Base-by-base conservation (phyloP, 2,797 vertebrate species). In the Enteromius viviparus region DNA sequence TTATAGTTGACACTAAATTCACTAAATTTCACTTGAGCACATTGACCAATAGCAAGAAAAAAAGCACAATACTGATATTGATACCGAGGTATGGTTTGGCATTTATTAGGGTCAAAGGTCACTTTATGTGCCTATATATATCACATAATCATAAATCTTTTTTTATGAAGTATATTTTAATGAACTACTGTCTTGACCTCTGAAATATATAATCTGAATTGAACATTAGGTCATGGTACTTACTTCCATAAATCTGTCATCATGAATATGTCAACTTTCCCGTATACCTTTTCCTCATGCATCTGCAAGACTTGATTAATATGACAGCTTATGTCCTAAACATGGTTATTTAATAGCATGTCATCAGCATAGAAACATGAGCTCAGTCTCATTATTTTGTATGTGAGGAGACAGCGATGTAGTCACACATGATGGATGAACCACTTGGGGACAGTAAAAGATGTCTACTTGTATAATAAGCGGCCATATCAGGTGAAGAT, bases 1-100 rank as follows among this genome's bases (percentile, higher is more conserved):
- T 89, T 84, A 87, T 83, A 75, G 80, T 87, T 86, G 84, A 65
- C 89, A 88, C 85, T 88, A 90, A 88, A 92, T 89, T 89, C 26
- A 68, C 85, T 84, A 37, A 37, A 37, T 37, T 37, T 37, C 37
- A 37, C 15, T 21, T 47, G 40, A 68, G 76, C 11, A n/a, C 34
- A 26, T 55, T 71, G 76, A 72, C 80, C 53, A 77, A 42, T 55
- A 34, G 29, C 10, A 32, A 58, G 45, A 70, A 64, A 47, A 47
- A 68, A 7, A 14, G 17, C 2, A 81, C 6, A 47, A 15, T 47
- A 47, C 45, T 47, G 1, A 34, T 62, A 47, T 49, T 76, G 32
- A 66, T 76, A 19, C 37, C 29, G 34, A 65, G 42, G 21, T 10
- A 75, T 66, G 45, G 32, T 26, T 53, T 82, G 60, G 9, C 10